Evolutionary conservation across 2,888 invertebrate species (phyloP), one percentile per base, ranked within the genome.

Genomic region (Agrotis ipsilon): DNA sequence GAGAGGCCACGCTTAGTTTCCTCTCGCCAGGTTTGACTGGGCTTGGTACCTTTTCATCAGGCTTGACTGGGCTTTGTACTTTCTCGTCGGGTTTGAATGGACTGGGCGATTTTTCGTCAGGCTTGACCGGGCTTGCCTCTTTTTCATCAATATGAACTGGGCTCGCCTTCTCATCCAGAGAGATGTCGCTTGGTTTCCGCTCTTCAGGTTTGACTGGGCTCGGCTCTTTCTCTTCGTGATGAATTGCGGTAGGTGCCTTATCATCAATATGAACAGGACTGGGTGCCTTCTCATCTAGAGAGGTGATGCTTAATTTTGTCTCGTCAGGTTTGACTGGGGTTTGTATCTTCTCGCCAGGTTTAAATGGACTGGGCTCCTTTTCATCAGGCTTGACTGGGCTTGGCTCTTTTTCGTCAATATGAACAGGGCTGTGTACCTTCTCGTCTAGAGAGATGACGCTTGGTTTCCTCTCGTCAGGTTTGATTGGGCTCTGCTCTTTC

Each of bases 241-340:
- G 2, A 19, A 49, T 2, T 32, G 32, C 0, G 7, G 7, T 32
- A 7, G 32, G 32, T 7, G 0, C 32, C 6, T 32, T 32, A 1
- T 32, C 32, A 3, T 18, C 18, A 27, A 5, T 0, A 9, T 75
- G 58, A 0, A 60, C 9, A 9, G 65, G 60, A 27, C 72, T 81
- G 0, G 75, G 49, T 7, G 18, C 49, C 18, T 69, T 75, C 0
- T 68, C 60, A 18, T 60, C 59, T 14, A 19, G 27, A 13, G 43
- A 18, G 6, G n/a, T 3, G 3, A 60, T 9, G 9, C 57, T 27
- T 6, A 3, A 6, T 6, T 0, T 27, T 3, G 6, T 3, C 27
- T 27, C 45, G 14, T 62, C 72, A 66, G 65, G 6, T 75, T 84
- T 0, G 0, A 24, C 27, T 0, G 62, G 68, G 14, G 77, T 83